These are phyloP conservation scores for Schizaphis graminum DNA, from an alignment of 2,888 invertebrate species.

Conservation along the genomic window DNA sequence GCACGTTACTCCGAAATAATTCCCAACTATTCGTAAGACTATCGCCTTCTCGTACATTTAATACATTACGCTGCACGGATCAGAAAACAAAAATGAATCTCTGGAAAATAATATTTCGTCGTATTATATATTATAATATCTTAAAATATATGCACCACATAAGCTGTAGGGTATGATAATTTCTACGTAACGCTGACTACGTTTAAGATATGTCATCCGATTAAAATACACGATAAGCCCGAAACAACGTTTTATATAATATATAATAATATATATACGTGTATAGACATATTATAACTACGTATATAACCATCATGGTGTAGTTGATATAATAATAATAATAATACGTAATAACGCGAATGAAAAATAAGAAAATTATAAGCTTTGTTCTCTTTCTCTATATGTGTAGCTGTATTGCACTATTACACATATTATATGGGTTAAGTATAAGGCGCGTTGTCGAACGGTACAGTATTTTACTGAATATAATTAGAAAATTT, in stretches of 20 bases:
- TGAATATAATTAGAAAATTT: not conserved
- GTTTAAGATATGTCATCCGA: not conserved
- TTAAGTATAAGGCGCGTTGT: not conserved
- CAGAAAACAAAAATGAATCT: slow-evolving; percentile 25
- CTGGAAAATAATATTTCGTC: not conserved
- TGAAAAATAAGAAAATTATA: not conserved
- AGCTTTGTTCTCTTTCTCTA: not conserved
- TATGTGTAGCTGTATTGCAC: not conserved
- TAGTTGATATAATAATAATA: not conserved
- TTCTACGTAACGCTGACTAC: not conserved
- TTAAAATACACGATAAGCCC: not conserved
- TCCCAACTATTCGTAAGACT: slow-evolving; percentile 10
- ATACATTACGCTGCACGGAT: not conserved
- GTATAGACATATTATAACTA: not conserved
- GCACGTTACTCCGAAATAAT: slow-evolving; percentile 1
- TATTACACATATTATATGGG: not conserved
- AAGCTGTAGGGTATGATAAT: not conserved
- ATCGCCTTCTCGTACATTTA: not conserved
- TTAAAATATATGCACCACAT: not conserved
- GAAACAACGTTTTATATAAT: not conserved
- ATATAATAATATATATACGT: too few relatives aligned
- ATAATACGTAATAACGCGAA: not conserved
- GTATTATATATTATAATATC: not conserved
- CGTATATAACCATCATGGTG: not conserved
- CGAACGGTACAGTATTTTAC: not conserved